Base-by-base conservation (phyloP, 2,113 vertebrate species). In the Tamias sibiricus region DNA sequence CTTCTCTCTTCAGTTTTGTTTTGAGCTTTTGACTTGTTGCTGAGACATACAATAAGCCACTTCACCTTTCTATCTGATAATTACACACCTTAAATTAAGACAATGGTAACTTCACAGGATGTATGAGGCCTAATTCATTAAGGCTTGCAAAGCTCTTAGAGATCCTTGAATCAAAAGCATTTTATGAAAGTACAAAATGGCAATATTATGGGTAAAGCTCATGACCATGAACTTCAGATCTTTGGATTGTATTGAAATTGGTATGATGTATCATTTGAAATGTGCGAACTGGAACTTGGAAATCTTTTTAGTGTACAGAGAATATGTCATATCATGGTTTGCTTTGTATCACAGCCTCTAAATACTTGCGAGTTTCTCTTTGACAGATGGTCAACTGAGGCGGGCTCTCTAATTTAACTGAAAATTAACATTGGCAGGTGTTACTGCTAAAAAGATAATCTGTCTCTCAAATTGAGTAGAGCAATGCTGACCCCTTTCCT, bases 351-450 rank as follows among this genome's bases (percentile, higher is more conserved):
- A 82, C 64, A 97, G 95, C 77, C 88, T 96, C 81, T 92, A 91
- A 97, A 93, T 96, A 91, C 77, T 94, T 84, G 59, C 90, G 93
- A 97, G 77, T 87, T 97, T 97, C 94, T 96, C 86, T 97, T 95
- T 97, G 96, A 96, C 94, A 97, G 96, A 97, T 96, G 96, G 95
- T 96, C 93, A 97, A 95, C 94, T 96, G 91, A 97, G 93, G 91
- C 62, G 10, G 87, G 91, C 94, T 97, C 94, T 96, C 96, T 96
- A 96, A 94, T 97, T 97, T 97, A 95, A 96, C 81, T 95, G 96
- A 95, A 95, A 97, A 97, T 96, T 97, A 97, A 93, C 97, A 90
- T 86, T 94, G 95, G 93, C 93, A 96, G 88, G 93, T 97, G 95
- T 90, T 97, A 22, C 77, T 95, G 66, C 92, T 96, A 95, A 97